phyloP scores from a whole-genome alignment of 2,888 invertebrate species.

The Hypsopygia costalis region DNA sequence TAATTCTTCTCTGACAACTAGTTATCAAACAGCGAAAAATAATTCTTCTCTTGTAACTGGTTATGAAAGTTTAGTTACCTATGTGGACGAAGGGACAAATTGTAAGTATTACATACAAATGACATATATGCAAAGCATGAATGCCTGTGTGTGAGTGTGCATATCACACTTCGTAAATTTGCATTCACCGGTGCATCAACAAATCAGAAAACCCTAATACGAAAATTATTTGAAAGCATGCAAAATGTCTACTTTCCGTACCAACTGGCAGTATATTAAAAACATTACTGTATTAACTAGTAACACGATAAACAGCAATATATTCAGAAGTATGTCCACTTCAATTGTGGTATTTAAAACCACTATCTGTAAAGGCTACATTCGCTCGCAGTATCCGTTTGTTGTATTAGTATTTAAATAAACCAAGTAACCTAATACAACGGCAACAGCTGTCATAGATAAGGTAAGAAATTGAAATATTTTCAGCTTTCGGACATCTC shows the following conservation, averaged over 20 bases:
- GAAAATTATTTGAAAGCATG: slow-evolving; percentile 12
- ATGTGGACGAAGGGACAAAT: too few species aligned
- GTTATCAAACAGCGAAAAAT: too few species aligned
- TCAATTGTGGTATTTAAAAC: slow-evolving; percentile 48
- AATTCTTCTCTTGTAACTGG: too few species aligned
- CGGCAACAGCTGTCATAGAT: slow-evolving; percentile 43
- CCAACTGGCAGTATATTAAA: slow-evolving; percentile 36
- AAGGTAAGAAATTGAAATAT: slow-evolving; percentile 54
- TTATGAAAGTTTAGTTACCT: too few species aligned
- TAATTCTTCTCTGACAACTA: too few species aligned
- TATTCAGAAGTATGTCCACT: slow-evolving; percentile 25
- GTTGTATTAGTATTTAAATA: slow-evolving; percentile 49
- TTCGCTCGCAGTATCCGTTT: slow-evolving; percentile 51
- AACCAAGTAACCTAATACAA: slow-evolving; percentile 50
- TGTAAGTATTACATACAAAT: too few species aligned
- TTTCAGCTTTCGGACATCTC: slow-evolving; percentile 50
- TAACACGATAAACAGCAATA: slow-evolving; percentile 30
- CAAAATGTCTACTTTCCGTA: slow-evolving; percentile 32
- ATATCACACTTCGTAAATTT: too few species aligned
- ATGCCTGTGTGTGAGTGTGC: too few species aligned
- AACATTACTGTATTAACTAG: slow-evolving; percentile 38
- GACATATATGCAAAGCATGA: too few species aligned
- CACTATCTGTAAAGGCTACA: slow-evolving; percentile 60
- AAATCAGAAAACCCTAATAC: too few species aligned
- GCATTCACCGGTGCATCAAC: too few species aligned